A percentile compares a stretch with the other conserved stretches of the same genome.
phyloP scores from a whole-genome alignment of 2,113 vertebrate genomes.

The Bubo bubo region DNA sequence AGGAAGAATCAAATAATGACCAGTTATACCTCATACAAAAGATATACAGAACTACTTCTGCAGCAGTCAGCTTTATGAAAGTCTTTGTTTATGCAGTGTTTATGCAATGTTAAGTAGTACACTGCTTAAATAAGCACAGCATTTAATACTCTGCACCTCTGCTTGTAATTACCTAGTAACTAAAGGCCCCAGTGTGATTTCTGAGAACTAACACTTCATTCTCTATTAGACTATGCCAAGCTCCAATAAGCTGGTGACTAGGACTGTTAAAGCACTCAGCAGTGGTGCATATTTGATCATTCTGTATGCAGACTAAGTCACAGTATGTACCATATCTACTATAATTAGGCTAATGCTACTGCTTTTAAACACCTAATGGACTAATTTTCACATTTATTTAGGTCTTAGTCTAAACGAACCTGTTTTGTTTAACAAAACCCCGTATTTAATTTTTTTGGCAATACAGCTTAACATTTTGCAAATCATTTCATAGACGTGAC shows the following conservation, averaged over 20 bases:
- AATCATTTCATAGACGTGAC: neutral
- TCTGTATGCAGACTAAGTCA: neutral
- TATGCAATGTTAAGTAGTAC: neutral
- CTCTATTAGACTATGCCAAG: neutral
- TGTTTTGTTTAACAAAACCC: neutral
- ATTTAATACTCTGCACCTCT: constrained; percentile 36
- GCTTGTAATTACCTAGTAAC: constrained; percentile 1
- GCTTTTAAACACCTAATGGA: neutral
- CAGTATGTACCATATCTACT: neutral
- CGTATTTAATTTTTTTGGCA: neutral
- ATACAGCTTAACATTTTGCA: neutral
- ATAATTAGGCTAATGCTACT: neutral
- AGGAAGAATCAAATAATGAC: neutral
- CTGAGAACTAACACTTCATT: neutral
- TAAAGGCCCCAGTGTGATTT: neutral
- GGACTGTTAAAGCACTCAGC: neutral
- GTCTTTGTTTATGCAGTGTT: neutral
- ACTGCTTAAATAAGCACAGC: constrained; percentile 19
- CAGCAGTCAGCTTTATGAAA: neutral
- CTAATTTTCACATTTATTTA: neutral
- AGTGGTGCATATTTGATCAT: neutral
- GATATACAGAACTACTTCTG: neutral
- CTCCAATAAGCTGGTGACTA: neutral
- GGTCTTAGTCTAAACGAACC: neutral
- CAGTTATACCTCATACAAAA: neutral